A percentile compares a stretch with the other conserved stretches of the same genome.
phyloP scores from a whole-genome alignment of 2,113 vertebrate genomes.

The Mystacornis crossleyi region DNA sequence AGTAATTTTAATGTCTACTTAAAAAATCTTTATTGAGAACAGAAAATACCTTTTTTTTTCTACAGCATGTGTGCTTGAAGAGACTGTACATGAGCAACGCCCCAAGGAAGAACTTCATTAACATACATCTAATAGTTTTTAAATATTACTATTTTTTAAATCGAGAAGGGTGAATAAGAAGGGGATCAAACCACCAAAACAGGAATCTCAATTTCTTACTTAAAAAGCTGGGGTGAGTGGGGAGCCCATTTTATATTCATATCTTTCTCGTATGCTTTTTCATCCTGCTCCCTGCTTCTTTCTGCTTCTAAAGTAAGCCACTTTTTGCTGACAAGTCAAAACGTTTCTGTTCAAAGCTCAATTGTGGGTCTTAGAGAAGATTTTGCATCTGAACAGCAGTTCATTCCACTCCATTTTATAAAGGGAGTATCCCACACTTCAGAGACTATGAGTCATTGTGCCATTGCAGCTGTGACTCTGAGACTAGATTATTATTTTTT shows the following conservation, averaged over 20 bases:
- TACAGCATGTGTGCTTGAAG: rapidly evolving
- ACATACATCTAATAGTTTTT: background rate
- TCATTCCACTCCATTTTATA: constrained; percentile 8
- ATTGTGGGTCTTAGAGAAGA: background rate
- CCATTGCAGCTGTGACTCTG: constrained; percentile 30
- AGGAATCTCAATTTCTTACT: background rate
- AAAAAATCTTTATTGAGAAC: background rate
- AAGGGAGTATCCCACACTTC: constrained; percentile 48
- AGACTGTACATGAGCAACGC: background rate
- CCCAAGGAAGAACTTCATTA: background rate
- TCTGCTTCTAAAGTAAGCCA: background rate
- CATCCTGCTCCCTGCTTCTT: background rate
- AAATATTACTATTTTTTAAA: background rate
- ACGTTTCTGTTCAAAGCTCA: background rate
- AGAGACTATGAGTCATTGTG: constrained; percentile 35
- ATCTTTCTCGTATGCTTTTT: background rate
- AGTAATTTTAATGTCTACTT: background rate
- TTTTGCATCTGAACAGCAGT: background rate
- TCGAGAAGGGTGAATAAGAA: background rate
- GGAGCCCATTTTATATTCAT: background rate
- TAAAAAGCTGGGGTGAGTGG: rapidly evolving
- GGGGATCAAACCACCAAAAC: background rate
- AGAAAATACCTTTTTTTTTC: background rate
- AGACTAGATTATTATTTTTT: background rate
- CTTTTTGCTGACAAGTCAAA: background rate